Percentiles rank a stretch among this genome's conserved stretches.
phyloP scores from a whole-genome alignment of 2,888 invertebrate species.

The Fragum fragum region DNA sequence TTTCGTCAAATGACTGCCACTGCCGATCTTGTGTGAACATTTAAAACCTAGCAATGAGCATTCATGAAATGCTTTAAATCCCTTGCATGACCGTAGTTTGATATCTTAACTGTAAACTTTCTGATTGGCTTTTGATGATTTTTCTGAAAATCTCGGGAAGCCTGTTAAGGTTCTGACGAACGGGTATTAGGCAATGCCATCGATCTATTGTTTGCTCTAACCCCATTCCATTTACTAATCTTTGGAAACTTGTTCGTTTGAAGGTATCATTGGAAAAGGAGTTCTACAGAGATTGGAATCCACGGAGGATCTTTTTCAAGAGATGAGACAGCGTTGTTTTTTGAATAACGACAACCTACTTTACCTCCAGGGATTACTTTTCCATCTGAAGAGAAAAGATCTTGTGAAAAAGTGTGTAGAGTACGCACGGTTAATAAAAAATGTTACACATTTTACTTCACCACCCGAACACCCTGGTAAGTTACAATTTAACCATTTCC shows the following conservation, averaged over 20 bases:
- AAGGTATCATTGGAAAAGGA: constrained; percentile 18
- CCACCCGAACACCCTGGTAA: neutral
- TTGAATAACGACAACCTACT: constrained; percentile 8
- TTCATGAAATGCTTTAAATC: too few relatives aligned
- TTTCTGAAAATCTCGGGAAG: too few relatives aligned
- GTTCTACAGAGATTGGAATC: neutral
- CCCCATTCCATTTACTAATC: too few relatives aligned
- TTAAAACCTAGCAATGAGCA: too few relatives aligned
- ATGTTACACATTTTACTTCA: constrained; percentile 10
- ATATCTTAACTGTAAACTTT: too few relatives aligned
- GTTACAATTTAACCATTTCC: neutral
- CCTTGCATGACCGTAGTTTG: too few relatives aligned
- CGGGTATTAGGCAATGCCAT: too few relatives aligned
- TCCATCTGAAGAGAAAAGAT: neutral
- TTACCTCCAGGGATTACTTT: constrained; percentile 9
- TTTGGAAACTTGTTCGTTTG: neutral
- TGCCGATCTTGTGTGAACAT: too few relatives aligned
- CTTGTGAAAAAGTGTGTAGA: constrained; percentile 5
- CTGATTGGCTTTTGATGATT: too few relatives aligned
- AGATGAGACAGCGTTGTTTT: neutral
- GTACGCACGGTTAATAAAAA: neutral
- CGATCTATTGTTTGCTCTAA: too few relatives aligned
- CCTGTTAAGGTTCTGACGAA: too few relatives aligned
- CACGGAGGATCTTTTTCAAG: neutral
- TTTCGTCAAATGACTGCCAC: too few relatives aligned